Base-by-base conservation (phyloP, 2,797 vertebrate species). In the Luscinia luscinia region DNA sequence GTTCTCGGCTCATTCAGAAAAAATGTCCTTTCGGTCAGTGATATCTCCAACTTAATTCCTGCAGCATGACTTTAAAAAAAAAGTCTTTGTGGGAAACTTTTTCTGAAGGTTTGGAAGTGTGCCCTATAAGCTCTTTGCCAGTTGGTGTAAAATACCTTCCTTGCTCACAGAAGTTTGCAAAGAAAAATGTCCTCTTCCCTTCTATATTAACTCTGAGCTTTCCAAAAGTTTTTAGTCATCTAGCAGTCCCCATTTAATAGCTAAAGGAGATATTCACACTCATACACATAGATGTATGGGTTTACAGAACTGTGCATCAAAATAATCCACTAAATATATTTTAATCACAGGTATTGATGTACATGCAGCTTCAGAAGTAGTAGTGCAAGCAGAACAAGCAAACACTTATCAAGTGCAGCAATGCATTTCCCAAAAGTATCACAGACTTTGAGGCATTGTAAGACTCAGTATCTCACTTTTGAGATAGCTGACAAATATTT, bases 11-110 rank as follows among this genome's bases (percentile, higher is more conserved):
- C 96, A 98, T 97, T 97, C 96, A 98, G 96, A 93, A 97, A 98
- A 98, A 95, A 98, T 97, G 94, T 98, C 97, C 97, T 97, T 98
- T 98, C 38, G 96, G 98, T 98, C 97, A 97, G 92, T 93, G 97
- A 97, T 98, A 98, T 97, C 97, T 98, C 97, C 97, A 94, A 97
- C 97, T 98, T 98, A 98, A 98, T 97, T 98, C 97, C 96, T 98
- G 91, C 76, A 95, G 97, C 96, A 95, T 93, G 95, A 96, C 97
- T 98, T 97, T 96, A 79, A 64, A 26, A 28, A 32, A 89, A 64
- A 61, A 64, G 36, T 58, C 78, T 94, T 95, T 95, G 89, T 95
- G 95, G 94, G 95, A 96, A 96, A 93, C 90, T 78, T 96, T 95
- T 97, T 97, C 63, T 95, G 95, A 97, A 97, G 93, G 90, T 97